A percentile compares a stretch with the other conserved stretches of the same genome.
Conservation (phyloP, 2,113 vertebrate species). For the Nothoprocta pentlandii region DNA sequence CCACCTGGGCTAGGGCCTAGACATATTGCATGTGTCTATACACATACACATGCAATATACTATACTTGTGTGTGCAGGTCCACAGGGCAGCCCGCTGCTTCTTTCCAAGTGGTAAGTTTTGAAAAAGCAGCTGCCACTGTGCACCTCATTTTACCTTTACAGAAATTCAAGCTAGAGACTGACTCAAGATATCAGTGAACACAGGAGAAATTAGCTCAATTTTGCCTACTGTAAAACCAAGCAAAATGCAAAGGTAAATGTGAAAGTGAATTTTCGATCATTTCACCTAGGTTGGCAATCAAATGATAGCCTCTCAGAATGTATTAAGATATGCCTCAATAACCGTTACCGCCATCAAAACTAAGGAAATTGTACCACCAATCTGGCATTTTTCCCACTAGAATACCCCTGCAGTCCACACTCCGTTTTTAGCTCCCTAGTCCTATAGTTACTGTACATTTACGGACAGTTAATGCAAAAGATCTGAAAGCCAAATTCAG, state of each 20-base stretch:
- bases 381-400: not conserved
- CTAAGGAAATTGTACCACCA: not conserved
- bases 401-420: not conserved
- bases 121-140: not conserved
- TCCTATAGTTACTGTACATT: not conserved
- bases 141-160: not conserved
- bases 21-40: not conserved
- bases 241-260: not conserved
- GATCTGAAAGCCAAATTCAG: not conserved
- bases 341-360: not conserved
- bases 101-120: slow-evolving; percentile 20
- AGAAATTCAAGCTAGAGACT: not conserved
- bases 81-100: not conserved
- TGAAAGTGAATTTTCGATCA: not conserved
- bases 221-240: not conserved
- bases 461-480: not conserved
- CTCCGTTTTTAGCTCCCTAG: not conserved
- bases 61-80: not conserved
- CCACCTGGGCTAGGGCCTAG: slow-evolving; percentile 3
- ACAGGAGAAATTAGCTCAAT: not conserved
- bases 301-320: not conserved
- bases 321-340: not conserved
- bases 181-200: not conserved
- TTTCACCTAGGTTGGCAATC: not conserved
- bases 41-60: not conserved